These are phyloP conservation scores for Dastarcus helophoroides DNA, from an alignment of 2,888 invertebrate species.

Conservation along the genomic window DNA sequence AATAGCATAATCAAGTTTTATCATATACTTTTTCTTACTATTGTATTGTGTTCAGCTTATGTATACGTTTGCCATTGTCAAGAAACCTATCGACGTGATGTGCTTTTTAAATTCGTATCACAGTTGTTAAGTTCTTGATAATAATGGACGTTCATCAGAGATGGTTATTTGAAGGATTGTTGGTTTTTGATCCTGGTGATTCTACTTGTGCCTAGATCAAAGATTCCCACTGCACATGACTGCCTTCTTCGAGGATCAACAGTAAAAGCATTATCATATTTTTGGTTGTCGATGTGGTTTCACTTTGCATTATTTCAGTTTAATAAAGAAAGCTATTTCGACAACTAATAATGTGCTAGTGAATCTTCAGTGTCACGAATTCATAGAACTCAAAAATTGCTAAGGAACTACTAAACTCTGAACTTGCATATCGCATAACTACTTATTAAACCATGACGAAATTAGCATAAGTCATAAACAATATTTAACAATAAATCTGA, in stretches of 20 bases:
- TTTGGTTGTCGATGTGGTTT: conserved; percentile 34
- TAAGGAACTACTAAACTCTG: conserved; percentile 10
- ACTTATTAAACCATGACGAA: too few species aligned
- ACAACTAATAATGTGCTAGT: conserved; percentile 30
- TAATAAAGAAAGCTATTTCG: conserved; percentile 38
- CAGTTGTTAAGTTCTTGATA: conserved; percentile 37
- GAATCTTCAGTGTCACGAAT: background rate
- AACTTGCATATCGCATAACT: too few species aligned
- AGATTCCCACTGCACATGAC: conserved; percentile 34
- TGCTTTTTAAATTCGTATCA: conserved; percentile 31
- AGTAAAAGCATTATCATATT: conserved; percentile 21
- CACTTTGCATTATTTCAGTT: conserved; percentile 22
- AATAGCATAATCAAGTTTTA: conserved; percentile 28
- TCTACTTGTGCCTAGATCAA: too few species aligned
- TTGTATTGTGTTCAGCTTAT: background rate
- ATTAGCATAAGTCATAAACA: too few species aligned
- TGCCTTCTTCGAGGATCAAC: background rate
- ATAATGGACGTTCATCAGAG: conserved; percentile 11
- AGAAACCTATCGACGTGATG: conserved; percentile 34
- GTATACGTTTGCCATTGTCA: conserved; percentile 20
- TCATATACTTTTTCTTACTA: conserved; percentile 8
- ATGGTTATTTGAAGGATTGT: conserved; percentile 25
- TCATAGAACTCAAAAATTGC: background rate
- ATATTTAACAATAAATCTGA: too few species aligned
- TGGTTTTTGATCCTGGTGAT: conserved; percentile 35